Percentiles rank a stretch among this genome's conserved stretches.
These are phyloP conservation scores for Morpho helenor DNA, from an alignment of 2,888 invertebrate species.

Conservation along the genomic window DNA sequence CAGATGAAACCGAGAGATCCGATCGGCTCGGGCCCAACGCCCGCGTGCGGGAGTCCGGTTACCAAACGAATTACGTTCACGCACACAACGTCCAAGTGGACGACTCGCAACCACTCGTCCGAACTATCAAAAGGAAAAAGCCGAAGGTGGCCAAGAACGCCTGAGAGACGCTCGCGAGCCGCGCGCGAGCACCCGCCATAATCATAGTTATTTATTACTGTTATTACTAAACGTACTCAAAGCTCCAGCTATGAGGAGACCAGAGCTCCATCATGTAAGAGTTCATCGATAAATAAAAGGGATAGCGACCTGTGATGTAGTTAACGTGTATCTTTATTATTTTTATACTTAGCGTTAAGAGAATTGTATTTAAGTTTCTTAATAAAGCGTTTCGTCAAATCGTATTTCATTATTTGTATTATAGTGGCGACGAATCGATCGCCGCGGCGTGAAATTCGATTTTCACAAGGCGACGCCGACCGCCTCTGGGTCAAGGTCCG, in stretches of 20 bases:
- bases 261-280: constrained; percentile 4
- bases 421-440: constrained; percentile 37
- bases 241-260: constrained; percentile 11
- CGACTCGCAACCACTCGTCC: constrained; percentile 39
- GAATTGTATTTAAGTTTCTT: constrained; percentile 62
- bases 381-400: constrained; percentile 72
- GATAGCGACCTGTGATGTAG: constrained; percentile 45
- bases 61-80: constrained; percentile 54
- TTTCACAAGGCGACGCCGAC: constrained; percentile 45
- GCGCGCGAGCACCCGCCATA: constrained; percentile 55
- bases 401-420: constrained; percentile 56
- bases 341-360: constrained; percentile 67
- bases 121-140: constrained; percentile 32
- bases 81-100: constrained; percentile 58
- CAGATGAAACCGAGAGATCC: constrained; percentile 37
- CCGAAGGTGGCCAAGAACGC: constrained; percentile 30
- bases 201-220: constrained; percentile 57
- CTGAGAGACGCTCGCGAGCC: constrained; percentile 26
- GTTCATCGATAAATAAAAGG: constrained; percentile 10
- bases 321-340: constrained; percentile 46
- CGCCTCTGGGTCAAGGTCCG: constrained; percentile 65
- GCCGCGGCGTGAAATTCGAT: constrained; percentile 59
- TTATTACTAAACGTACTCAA: constrained; percentile 42
- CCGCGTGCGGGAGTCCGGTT: constrained; percentile 52
- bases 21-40: constrained; percentile 55